These are phyloP conservation scores for Thinocorus orbignyianus DNA, from an alignment of 2,113 vertebrate species.

Conservation along the genomic window DNA sequence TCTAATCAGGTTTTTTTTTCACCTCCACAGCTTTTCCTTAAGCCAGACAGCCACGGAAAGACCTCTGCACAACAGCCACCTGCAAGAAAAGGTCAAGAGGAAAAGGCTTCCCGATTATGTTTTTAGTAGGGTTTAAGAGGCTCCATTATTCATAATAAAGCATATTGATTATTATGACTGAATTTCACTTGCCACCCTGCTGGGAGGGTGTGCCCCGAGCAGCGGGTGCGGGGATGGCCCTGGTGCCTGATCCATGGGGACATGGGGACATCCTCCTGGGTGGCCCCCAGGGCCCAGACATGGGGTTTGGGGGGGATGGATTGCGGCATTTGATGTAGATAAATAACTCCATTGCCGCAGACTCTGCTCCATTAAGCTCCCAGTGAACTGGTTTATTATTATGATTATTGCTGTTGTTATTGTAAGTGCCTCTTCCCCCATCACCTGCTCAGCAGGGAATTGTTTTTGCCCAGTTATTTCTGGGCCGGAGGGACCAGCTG, in stretches of 20 bases:
- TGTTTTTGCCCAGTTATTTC: neutral
- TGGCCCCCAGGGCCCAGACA: neutral
- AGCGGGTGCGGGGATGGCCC: rapidly evolving
- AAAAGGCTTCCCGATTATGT: rapidly evolving
- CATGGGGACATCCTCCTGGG: rapidly evolving
- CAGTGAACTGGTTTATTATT: neutral
- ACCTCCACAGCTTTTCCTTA: neutral
- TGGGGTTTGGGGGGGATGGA: no score
- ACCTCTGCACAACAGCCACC: neutral
- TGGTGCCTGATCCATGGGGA: rapidly evolving
- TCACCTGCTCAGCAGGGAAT: rapidly evolving
- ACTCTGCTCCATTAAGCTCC: neutral
- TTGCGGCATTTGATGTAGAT: rapidly evolving
- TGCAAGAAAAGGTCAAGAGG: neutral
- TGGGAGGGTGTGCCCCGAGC: rapidly evolving
- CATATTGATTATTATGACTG: no score
- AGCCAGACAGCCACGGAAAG: rapidly evolving
- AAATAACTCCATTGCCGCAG: neutral
- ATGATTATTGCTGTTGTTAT: neutral
- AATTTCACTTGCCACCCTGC: neutral
- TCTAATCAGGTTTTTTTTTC: neutral
- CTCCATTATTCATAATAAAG: neutral
- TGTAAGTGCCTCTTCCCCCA: neutral
- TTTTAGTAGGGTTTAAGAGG: neutral
- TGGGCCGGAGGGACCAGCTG: neutral